phyloP scores from a whole-genome alignment of 2,797 vertebrate species.

The Betta splendens region DNA sequence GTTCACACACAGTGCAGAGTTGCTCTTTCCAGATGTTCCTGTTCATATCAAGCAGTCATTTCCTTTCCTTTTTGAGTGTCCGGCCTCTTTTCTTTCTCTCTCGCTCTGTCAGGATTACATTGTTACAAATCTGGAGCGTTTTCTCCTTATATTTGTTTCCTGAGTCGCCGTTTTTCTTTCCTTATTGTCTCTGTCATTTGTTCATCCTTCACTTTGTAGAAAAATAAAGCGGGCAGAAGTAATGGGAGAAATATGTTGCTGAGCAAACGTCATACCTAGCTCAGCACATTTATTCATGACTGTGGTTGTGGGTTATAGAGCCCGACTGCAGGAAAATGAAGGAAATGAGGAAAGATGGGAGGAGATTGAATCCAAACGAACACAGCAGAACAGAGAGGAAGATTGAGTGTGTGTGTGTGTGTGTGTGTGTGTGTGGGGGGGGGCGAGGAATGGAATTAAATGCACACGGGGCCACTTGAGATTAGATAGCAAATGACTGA shows the following conservation, averaged over 20 bases:
- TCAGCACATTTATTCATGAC: conserved; percentile 72
- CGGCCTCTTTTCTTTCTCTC: conserved; percentile 17
- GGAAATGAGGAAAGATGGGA: conserved; percentile 32
- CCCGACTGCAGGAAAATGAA: conserved; percentile 40
- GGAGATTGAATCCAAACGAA: conserved; percentile 35
- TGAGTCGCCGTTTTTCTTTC: neutral
- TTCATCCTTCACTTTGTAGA: conserved; percentile 1
- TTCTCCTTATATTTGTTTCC: conserved; percentile 28
- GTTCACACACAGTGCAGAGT: conserved; percentile 35
- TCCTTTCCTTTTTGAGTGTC: conserved; percentile 32
- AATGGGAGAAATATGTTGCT: conserved; percentile 59
- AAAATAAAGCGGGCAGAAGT: conserved; percentile 25
- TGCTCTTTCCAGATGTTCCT: conserved; percentile 52
- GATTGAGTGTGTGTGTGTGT: conserved; percentile 18
- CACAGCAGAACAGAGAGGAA: conserved; percentile 29
- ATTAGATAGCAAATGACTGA: conserved; percentile 27
- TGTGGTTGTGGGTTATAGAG: conserved; percentile 63
- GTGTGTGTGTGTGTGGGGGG: no score
- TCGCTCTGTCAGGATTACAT: conserved; percentile 34
- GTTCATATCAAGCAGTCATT: conserved; percentile 47
- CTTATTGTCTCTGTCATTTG: neutral
- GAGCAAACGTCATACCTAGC: conserved; percentile 54
- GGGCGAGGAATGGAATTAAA: conserved; percentile 18
- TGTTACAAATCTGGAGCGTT: conserved; percentile 24
- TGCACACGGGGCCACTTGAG: conserved; percentile 27